Conservation (phyloP, 2,888 invertebrate genomes). For the Calameuta filiformis region DNA sequence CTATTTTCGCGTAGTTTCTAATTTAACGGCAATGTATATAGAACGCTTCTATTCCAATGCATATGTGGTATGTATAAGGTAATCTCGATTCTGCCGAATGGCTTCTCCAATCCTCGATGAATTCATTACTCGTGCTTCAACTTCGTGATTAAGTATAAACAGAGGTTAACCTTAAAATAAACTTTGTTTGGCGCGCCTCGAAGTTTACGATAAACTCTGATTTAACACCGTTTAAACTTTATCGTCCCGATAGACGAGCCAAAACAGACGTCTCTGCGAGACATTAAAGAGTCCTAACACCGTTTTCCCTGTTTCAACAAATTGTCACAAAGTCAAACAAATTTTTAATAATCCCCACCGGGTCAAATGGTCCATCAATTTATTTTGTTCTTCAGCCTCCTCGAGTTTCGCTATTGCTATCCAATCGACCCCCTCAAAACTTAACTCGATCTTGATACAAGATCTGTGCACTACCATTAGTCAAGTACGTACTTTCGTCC, state of each 20-base stretch:
- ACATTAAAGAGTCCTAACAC: not conserved
- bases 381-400: not conserved
- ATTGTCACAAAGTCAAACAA: not conserved
- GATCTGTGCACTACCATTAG: not conserved
- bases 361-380: not conserved
- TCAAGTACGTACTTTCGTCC: not conserved
- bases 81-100: not conserved
- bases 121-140: not conserved
- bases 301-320: not conserved
- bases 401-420: not conserved
- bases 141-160: conserved; percentile 13
- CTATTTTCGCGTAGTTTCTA: not conserved
- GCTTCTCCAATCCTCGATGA: not conserved
- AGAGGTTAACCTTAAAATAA: conserved; percentile 22
- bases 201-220: conserved; percentile 22
- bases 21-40: too few species aligned
- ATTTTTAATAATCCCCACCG: not conserved
- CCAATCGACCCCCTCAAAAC: not conserved
- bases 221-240: conserved; percentile 17
- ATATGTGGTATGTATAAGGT: not conserved
- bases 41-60: too few species aligned
- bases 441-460: not conserved
- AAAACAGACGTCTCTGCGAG: not conserved
- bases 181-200: conserved; percentile 25
- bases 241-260: not conserved